These are phyloP conservation scores for Apus apus DNA, from an alignment of 2,113 vertebrate species.

Conservation along the genomic window DNA sequence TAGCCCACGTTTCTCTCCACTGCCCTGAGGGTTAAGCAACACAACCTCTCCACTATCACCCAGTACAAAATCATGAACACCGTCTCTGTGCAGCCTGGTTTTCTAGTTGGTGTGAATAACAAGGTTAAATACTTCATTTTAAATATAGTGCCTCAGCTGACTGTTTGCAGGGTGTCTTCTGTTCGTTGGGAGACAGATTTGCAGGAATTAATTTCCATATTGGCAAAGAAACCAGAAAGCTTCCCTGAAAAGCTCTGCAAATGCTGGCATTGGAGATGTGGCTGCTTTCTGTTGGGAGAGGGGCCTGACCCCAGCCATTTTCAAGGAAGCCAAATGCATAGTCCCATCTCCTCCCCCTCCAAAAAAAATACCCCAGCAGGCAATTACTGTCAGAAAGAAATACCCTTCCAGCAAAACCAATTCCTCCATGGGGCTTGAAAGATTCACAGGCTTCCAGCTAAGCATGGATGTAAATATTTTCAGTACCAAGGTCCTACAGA, in stretches of 20 bases:
- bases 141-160: not conserved
- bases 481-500: not conserved
- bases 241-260: not conserved
- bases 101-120: not conserved
- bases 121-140: not conserved
- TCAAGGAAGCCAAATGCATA: not conserved
- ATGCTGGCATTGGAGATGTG: not conserved
- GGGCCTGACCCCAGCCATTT: not conserved
- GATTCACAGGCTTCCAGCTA: not conserved
- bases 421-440: not conserved
- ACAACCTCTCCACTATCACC: not conserved
- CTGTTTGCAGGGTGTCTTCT: not conserved
- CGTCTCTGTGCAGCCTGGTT: not conserved
- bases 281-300: not conserved
- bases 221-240: not conserved
- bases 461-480: slow-evolving; percentile 3
- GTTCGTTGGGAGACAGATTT: not conserved
- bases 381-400: not conserved
- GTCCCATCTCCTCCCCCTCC: not conserved
- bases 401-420: not conserved
- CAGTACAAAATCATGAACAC: not conserved
- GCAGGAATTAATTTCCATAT: slow-evolving; percentile 2
- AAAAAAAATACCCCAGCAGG: not conserved
- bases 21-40: not conserved
- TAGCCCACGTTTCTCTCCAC: not conserved